Base-by-base conservation (phyloP, 2,888 invertebrate species). In the Nephrotoma flavescens region DNA sequence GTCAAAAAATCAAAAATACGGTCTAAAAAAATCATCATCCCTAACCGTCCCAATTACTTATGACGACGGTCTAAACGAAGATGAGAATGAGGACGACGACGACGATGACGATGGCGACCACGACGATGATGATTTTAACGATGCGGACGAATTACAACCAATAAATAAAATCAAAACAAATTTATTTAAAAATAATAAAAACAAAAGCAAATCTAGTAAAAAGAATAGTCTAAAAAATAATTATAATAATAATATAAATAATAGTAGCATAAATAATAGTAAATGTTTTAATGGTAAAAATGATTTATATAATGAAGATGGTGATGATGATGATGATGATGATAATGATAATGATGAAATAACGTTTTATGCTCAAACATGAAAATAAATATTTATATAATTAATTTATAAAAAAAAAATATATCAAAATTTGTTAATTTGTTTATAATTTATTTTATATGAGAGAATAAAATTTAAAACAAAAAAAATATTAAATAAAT, bases 241-340 rank as follows among this genome's bases (percentile, higher is more conserved):
- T 85, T 44, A 85, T n/a, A 85, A 15, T 83, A 41, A 9, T 44
- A 85, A 44, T 6, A 57, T 57, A 57, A 15, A 15, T 85, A 85
- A 44, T 85, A 44, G 44, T 85, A 71, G 71, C 71, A 71, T 71
- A 71, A 71, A 71, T 31, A 71, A 71, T 71, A 71, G 71, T 71
- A 71, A 71, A 71, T 71, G 85, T 41, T 42, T 86, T 57, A 57
- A 84, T 45, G 45, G 9, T 7, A 7, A 44, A 12, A 45, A 89
- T 86, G 89, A 89, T 47, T 88, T 89, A 41, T 88, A 88, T 45
- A 89, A 89, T 11, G 89, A 89, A 6, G 89, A 89, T 42, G 88
- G 88, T 3, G 87, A 89, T 86, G 89, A 89, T 47, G 88, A 89
- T 42, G 88, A 88, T 44, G 89, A 89, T 11, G 89, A 89, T 6